Evolutionary conservation across 2,888 invertebrate species (phyloP).

Genomic region (Orthosia gracilis): DNA sequence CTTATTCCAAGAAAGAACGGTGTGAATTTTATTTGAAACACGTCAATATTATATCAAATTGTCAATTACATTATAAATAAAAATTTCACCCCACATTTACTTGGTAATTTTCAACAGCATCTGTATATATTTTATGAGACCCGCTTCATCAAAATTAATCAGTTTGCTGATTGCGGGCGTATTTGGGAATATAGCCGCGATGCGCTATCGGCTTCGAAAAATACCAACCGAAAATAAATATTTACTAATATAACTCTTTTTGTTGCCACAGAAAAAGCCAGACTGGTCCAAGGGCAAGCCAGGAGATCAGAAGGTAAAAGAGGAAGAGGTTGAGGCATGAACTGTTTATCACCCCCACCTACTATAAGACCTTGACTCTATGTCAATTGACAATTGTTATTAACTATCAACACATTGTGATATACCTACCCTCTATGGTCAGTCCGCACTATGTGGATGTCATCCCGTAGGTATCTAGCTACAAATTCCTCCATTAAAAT

Average conservation of each 20-base stretch:
- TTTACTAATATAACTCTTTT: conserved; percentile 49
- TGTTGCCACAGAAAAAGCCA: conserved; percentile 96
- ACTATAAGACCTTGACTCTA: conserved; percentile 81
- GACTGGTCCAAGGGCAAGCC: conserved; percentile 98
- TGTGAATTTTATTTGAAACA: conserved; percentile 57
- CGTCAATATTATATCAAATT: neutral
- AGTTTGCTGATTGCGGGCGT: conserved; percentile 58
- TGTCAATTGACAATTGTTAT: conserved; percentile 81
- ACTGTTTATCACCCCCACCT: conserved; percentile 82
- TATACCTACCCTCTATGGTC: conserved; percentile 72
- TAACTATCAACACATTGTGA: conserved; percentile 83
- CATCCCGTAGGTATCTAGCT: conserved; percentile 66
- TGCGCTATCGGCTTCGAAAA: conserved; percentile 59
- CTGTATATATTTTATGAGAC: conserved; percentile 63
- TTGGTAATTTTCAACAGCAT: conserved; percentile 52
- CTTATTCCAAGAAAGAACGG: conserved; percentile 43
- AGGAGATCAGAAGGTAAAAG: conserved; percentile 97
- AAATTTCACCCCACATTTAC: conserved; percentile 62
- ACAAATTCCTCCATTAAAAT: conserved; percentile 75
- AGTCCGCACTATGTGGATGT: conserved; percentile 51
- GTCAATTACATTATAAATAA: conserved; percentile 20
- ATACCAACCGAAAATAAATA: conserved; percentile 6
- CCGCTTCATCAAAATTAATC: conserved; percentile 57
- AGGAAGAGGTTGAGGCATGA: conserved; percentile 96
- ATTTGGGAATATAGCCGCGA: conserved; percentile 66